Evolutionary conservation across 2,113 vertebrate genomes (phyloP).

Genomic region (Camelus dromedarius): DNA sequence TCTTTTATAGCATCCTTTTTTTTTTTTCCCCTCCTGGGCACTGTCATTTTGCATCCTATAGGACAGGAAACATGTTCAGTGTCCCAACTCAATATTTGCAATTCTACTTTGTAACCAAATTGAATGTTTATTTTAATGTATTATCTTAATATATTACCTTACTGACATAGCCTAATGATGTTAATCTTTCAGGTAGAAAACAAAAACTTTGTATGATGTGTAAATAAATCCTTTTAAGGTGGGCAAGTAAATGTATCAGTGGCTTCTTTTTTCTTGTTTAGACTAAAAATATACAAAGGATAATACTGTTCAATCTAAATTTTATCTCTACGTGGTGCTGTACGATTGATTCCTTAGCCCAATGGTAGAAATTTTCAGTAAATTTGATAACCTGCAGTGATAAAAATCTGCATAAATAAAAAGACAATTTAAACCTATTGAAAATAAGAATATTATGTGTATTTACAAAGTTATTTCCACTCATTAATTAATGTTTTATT

Average conservation of each 20-base stretch:
- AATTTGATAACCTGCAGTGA: not conserved
- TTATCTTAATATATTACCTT: not conserved
- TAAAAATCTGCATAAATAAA: slow-evolving; percentile 13
- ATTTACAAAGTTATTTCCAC: not conserved
- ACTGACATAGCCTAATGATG: not conserved
- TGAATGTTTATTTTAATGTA: not conserved
- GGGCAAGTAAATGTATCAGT: not conserved
- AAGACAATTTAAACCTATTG: not conserved
- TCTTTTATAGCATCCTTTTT: not conserved
- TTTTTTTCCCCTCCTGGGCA: not conserved
- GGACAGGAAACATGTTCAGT: not conserved
- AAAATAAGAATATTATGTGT: not conserved
- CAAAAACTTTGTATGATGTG: not conserved
- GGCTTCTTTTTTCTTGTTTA: not conserved
- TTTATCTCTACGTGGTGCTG: not conserved
- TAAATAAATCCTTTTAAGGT: not conserved
- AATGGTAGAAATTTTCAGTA: not conserved
- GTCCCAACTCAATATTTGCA: not conserved
- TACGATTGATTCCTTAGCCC: not conserved
- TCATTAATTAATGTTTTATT: not conserved
- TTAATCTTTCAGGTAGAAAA: not conserved
- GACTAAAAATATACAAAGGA: not conserved
- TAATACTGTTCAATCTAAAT: not conserved
- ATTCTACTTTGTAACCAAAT: not conserved
- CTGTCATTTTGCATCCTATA: not conserved